A percentile compares a stretch with the other conserved stretches of the same genome.
Evolutionary conservation across 2,113 vertebrate genomes (phyloP).

Genomic region (Labeo catla): DNA sequence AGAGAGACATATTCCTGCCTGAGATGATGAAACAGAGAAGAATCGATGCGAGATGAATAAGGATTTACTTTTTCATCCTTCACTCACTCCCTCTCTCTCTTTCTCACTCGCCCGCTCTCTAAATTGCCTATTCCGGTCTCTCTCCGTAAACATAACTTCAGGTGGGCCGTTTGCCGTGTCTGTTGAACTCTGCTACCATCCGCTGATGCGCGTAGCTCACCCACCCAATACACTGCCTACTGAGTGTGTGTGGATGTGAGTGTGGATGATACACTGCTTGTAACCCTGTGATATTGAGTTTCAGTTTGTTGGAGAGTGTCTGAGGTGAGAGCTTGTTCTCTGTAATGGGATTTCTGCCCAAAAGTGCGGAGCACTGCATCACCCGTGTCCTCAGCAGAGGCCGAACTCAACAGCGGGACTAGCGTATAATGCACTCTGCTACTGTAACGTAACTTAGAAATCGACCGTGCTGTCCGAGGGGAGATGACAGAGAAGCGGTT

Average conservation of each 20-base stretch:
- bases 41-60: slow-evolving; percentile 28
- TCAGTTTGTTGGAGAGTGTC: slow-evolving; percentile 44
- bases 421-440: slow-evolving; percentile 46
- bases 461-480: slow-evolving; percentile 36
- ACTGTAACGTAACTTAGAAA: slow-evolving; percentile 45
- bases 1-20: slow-evolving; percentile 14
- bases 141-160: slow-evolving; percentile 34
- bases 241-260: slow-evolving; percentile 20
- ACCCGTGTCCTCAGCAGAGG: slow-evolving; percentile 28
- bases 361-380: slow-evolving; percentile 40
- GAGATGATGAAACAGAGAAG: slow-evolving; percentile 34
- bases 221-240: slow-evolving; percentile 12
- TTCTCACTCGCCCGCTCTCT: background rate
- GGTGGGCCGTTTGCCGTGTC: slow-evolving; percentile 40
- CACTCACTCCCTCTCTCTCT: slow-evolving; percentile 19
- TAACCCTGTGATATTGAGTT: slow-evolving; percentile 39
- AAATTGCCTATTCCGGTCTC: slow-evolving; percentile 34
- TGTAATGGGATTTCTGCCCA: slow-evolving; percentile 41
- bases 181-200: slow-evolving; percentile 43
- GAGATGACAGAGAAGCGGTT: slow-evolving; percentile 20
- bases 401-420: slow-evolving; percentile 5
- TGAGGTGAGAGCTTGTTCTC: slow-evolving; percentile 43
- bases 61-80: slow-evolving; percentile 22
- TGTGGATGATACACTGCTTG: slow-evolving; percentile 35
- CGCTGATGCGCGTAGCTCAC: background rate